These are phyloP conservation scores for Cinclus cinclus DNA, from an alignment of 2,113 vertebrate species.

Conservation along the genomic window DNA sequence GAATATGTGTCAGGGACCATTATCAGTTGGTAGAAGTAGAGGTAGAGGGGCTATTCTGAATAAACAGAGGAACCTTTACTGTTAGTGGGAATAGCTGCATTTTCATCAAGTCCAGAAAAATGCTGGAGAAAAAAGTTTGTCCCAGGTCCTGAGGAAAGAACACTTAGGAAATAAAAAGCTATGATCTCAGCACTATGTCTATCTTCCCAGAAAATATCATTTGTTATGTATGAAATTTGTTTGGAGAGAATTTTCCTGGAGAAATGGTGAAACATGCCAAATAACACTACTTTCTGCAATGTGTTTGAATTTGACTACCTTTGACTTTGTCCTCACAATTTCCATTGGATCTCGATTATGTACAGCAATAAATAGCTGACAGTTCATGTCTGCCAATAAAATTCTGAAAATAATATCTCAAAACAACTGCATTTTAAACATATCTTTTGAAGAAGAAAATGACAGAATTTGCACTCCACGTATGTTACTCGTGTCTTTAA, in stretches of 20 bases:
- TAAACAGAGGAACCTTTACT: not conserved
- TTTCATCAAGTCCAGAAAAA: fast-evolving
- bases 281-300: not conserved
- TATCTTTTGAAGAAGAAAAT: not conserved
- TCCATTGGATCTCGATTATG: not conserved
- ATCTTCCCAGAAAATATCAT: not conserved
- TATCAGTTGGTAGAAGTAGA: not conserved
- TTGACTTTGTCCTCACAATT: not conserved
- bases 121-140: not conserved
- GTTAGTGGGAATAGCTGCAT: not conserved
- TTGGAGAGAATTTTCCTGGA: not conserved
- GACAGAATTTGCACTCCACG: not conserved
- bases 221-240: not conserved
- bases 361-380: not conserved
- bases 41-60: not conserved
- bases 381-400: not conserved
- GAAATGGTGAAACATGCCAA: not conserved
- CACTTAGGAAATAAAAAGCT: not conserved
- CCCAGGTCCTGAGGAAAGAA: not conserved
- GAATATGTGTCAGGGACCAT: not conserved
- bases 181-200: not conserved
- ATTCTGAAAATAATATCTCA: not conserved
- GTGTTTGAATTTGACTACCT: not conserved
- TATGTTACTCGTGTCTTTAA: not conserved
- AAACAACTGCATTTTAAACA: not conserved